phyloP scores from a whole-genome alignment of 1,140 invertebrate genomes.

The Heliconius himera region DNA sequence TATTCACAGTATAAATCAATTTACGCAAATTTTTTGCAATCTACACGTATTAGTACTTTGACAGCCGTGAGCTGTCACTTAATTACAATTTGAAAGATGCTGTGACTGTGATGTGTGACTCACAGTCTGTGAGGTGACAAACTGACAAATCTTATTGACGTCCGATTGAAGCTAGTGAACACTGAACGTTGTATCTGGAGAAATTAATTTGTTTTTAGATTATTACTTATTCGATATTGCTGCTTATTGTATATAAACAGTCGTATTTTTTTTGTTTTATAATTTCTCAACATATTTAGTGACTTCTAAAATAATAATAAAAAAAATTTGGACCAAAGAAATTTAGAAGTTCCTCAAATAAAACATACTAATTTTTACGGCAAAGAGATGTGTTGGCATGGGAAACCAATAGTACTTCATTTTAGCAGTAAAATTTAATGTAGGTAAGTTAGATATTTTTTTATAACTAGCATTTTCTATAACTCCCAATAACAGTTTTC shows the following conservation, averaged over 20 bases:
- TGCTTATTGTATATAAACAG: neutral
- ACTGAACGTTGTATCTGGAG: neutral
- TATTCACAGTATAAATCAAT: neutral
- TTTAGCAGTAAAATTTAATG: slow-evolving; percentile 39
- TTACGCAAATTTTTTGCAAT: neutral
- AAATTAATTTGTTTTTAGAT: neutral
- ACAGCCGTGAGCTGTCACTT: neutral
- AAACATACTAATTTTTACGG: slow-evolving; percentile 32
- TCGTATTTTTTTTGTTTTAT: neutral
- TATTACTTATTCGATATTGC: neutral
- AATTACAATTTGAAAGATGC: neutral
- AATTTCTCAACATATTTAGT: neutral
- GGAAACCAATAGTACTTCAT: slow-evolving; percentile 31
- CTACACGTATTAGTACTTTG: neutral
- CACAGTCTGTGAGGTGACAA: slow-evolving; percentile 1
- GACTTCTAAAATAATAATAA: neutral
- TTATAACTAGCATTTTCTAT: neutral
- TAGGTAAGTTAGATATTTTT: slow-evolving; percentile 42
- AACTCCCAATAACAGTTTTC: neutral
- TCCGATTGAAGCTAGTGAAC: neutral
- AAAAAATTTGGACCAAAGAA: neutral
- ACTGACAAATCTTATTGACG: slow-evolving; percentile 10
- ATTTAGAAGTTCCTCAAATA: slow-evolving; percentile 24
- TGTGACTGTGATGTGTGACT: too few species aligned
- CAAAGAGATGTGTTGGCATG: slow-evolving; percentile 53